Base-by-base conservation (phyloP, 2,888 invertebrate genomes). In the Orthosia gothica region DNA sequence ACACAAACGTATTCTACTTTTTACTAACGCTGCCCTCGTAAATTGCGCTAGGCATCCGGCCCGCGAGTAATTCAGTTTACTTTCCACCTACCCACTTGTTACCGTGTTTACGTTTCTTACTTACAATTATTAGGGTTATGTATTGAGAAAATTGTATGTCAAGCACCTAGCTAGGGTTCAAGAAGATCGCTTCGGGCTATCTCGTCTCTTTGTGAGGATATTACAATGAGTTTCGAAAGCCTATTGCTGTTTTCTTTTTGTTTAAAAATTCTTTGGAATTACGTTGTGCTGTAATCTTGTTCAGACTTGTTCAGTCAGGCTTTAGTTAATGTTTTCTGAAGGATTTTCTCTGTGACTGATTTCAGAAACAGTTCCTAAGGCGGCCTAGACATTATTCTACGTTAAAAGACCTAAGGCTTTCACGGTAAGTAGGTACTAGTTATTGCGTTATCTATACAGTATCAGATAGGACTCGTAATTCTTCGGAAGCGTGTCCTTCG, bases 21-120 rank as follows among this genome's bases (percentile, higher is more conserved):
- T 92, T 92, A 92, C 91, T 91, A 87, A 87, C 80, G 76, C 88
- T 86, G 79, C 83, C 90, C 87, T 90, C 91, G 89, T 93, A 93
- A 93, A 93, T 93, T 89, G 88, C 86, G 83, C 87, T 87, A 86
- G 88, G 86, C 89, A 88, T 90, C 91, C 90, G 88, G 88, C 84
- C 75, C 70, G 82, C 84, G 86, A 87, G 90, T 90, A 89, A 91
- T 90, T 92, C 86, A 84, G 85, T 82, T 84, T 83, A 86, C 61
- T 82, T 79, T 68, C 68, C 68, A 76, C 84, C 70, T 83, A 62
- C 67, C 74, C 80, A 80, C 83, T 85, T 83, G 80, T 76, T 74
- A 83, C 70, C 54, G 55, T 85, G 76, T 85, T 83, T 85, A 84
- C 74, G 59, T 71, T 72, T 68, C 82, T 76, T 62, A 84, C 76